Conservation (phyloP, 2,797 vertebrate genomes). For the Moxostoma hubbsi region DNA sequence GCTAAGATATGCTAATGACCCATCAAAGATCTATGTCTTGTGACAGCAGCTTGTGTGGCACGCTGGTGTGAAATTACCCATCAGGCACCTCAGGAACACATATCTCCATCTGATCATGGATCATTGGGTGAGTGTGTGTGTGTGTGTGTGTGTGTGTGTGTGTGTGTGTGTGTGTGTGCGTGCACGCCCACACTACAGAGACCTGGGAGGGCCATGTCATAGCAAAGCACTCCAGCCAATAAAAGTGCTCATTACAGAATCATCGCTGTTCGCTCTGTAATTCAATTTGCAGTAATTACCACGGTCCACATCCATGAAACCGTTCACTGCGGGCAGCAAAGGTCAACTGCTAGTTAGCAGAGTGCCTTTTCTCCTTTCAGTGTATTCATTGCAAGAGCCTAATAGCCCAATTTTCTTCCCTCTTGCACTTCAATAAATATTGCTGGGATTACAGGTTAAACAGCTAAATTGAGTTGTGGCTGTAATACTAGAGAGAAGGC, state of each 20-base stretch:
- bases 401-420: conserved; percentile 92
- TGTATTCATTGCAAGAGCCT: conserved; percentile 89
- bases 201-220: conserved; percentile 55
- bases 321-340: conserved; percentile 85
- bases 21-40: conserved; percentile 58
- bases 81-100: conserved; percentile 60
- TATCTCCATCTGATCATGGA: conserved; percentile 57
- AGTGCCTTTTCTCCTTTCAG: conserved; percentile 85
- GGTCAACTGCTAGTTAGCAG: conserved; percentile 96
- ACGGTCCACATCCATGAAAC: conserved; percentile 87
- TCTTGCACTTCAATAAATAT: conserved; percentile 86
- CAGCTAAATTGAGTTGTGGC: conserved; percentile 93
- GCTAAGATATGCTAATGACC: conserved; percentile 63
- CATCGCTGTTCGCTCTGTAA: conserved; percentile 87
- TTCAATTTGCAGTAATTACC: conserved; percentile 94
- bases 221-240: conserved; percentile 84
- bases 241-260: conserved; percentile 93
- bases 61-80: conserved; percentile 65
- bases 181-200: conserved; percentile 16
- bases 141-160: conserved; percentile 39
- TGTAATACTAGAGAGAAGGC: conserved; percentile 69
- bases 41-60: conserved; percentile 59
- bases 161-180: conserved; percentile 38
- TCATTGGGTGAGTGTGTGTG: conserved; percentile 47
- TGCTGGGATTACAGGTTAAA: conserved; percentile 94